These are phyloP conservation scores for Machimus rusticus DNA, from an alignment of 2,888 invertebrate species.

Conservation along the genomic window DNA sequence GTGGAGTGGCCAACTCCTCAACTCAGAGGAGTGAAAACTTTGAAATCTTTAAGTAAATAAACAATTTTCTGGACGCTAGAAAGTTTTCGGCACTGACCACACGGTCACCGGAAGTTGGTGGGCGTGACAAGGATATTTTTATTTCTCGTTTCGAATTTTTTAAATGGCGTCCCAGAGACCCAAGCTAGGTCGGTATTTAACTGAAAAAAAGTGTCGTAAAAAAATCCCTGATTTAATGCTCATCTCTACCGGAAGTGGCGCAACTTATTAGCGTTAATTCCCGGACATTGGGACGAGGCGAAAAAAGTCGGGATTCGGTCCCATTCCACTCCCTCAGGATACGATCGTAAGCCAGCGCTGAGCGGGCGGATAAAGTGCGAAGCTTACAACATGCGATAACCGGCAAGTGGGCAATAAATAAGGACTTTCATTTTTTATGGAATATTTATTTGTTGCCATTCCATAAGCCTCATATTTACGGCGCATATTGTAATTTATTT, in stretches of 20 bases:
- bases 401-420: neutral
- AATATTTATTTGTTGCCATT: slow-evolving; percentile 14
- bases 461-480: slow-evolving; percentile 8
- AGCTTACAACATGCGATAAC: neutral
- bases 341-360: neutral
- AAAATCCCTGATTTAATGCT: neutral
- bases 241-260: neutral
- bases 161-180: neutral
- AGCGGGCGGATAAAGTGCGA: neutral
- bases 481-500: neutral
- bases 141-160: neutral
- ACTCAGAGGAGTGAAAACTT: neutral
- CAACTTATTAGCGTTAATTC: neutral
- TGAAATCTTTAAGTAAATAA: slow-evolving; percentile 6
- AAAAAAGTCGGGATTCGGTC: neutral
- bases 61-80: neutral
- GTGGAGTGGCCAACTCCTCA: neutral
- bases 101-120: neutral
- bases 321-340: neutral
- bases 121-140: neutral
- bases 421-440: slow-evolving; percentile 7
- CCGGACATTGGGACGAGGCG: neutral
- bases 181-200: neutral
- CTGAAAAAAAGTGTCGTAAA: neutral
- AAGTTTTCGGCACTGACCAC: neutral